Percentiles rank a stretch among this genome's conserved stretches.
phyloP scores from a whole-genome alignment of 2,113 vertebrate species.

The Pelecanus crispus region DNA sequence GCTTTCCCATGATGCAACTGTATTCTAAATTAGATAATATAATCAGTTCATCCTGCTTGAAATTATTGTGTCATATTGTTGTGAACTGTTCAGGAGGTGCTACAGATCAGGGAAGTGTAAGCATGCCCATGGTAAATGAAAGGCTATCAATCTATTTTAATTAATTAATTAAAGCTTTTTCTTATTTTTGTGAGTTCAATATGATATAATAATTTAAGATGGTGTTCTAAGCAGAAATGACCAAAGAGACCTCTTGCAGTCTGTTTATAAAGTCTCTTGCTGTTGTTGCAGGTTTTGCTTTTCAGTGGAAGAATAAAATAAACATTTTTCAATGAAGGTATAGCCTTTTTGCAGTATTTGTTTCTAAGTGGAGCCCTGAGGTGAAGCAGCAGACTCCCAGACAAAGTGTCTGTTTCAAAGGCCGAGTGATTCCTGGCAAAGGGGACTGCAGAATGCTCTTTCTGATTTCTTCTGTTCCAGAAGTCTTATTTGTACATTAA shows the following conservation, averaged over 20 bases:
- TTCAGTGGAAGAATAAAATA: not conserved
- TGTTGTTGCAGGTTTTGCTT: not conserved
- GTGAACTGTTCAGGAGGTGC: not conserved
- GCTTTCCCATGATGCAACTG: not conserved
- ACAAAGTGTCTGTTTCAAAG: not conserved
- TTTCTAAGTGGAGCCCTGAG: not conserved
- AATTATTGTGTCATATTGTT: not conserved
- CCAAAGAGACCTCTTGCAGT: not conserved
- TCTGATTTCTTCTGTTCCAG: not conserved
- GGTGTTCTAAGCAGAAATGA: not conserved
- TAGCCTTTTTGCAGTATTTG: not conserved
- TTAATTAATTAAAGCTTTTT: not conserved
- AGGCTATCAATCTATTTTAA: not conserved
- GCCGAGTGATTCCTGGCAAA: not conserved
- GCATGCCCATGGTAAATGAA: not conserved
- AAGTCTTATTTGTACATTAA: not conserved
- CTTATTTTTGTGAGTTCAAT: not conserved
- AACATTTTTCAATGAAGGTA: not conserved
- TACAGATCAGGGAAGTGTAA: not conserved
- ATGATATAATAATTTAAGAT: not conserved
- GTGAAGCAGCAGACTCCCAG: not conserved
- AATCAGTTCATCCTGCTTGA: not conserved
- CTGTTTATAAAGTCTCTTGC: not conserved
- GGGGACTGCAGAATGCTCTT: not conserved
- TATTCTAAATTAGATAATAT: not conserved